phyloP scores from a whole-genome alignment of 2,888 invertebrate genomes.

The Galerucella nymphaeae region DNA sequence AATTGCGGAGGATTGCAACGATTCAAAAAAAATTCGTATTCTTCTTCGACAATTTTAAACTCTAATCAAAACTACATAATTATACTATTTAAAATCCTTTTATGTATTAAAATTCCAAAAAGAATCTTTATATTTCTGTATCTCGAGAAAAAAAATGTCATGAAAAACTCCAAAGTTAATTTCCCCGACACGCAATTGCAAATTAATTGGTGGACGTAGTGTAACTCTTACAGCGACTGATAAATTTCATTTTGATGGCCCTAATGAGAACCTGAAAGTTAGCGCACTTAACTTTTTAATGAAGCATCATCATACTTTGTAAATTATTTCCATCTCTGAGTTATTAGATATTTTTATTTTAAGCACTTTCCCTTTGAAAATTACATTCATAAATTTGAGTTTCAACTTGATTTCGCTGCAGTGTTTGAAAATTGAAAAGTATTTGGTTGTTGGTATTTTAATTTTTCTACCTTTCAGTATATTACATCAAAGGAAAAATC shows the following conservation, averaged over 20 bases:
- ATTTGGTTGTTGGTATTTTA: not conserved
- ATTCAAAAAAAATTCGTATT: no score
- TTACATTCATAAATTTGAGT: constrained; percentile 37
- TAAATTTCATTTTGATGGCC: constrained; percentile 53
- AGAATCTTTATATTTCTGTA: no score
- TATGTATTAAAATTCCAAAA: no score
- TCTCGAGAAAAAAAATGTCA: not conserved
- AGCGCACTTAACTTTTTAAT: constrained; percentile 54
- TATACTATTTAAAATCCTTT: no score
- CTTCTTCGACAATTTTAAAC: no score
- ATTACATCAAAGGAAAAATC: no score
- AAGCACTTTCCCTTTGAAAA: constrained; percentile 31
- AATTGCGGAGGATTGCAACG: no score
- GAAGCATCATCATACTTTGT: constrained; percentile 51
- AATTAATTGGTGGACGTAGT: constrained; percentile 42
- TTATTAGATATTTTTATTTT: constrained; percentile 44
- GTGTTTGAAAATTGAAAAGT: constrained; percentile 13
- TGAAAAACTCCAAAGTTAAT: not conserved
- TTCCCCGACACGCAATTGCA: constrained; percentile 29
- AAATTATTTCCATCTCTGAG: constrained; percentile 49
- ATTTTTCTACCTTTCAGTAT: not conserved
- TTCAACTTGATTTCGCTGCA: constrained; percentile 26
- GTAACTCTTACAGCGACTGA: constrained; percentile 40
- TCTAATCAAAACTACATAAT: no score
- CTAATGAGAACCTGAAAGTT: constrained; percentile 52